phyloP scores from a whole-genome alignment of 2,113 vertebrate genomes.

The Cromileptes altivelis region DNA sequence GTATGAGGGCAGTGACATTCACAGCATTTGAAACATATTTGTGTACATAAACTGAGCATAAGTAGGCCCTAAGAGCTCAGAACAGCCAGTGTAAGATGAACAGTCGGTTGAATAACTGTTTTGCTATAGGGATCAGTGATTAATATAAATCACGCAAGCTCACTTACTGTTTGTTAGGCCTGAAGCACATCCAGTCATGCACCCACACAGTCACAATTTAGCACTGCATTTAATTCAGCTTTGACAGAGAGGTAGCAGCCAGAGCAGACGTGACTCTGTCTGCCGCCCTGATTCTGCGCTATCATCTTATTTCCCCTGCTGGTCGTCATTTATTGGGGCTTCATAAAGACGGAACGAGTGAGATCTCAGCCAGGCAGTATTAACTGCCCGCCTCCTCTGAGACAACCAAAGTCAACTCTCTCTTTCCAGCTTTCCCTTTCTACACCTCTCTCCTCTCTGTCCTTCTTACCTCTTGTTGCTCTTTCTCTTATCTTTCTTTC shows the following conservation, averaged over 20 bases:
- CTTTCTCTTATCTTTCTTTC: conserved; percentile 14
- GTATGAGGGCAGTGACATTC: no score
- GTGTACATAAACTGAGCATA: no score
- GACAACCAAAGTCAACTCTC: conserved; percentile 46
- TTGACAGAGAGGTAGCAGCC: conserved; percentile 39
- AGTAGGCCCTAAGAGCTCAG: no score
- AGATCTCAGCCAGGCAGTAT: conserved; percentile 22
- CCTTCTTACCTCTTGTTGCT: conserved; percentile 30
- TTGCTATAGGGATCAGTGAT: neutral
- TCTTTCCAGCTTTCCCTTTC: conserved; percentile 27
- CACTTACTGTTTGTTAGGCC: neutral
- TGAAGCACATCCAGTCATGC: conserved; percentile 17
- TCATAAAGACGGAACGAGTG: conserved; percentile 65
- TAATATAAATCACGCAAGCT: conserved; percentile 30
- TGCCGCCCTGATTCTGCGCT: conserved; percentile 52
- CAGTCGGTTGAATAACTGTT: neutral
- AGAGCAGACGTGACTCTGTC: conserved; percentile 50
- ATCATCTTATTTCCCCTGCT: conserved; percentile 77
- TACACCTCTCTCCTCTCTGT: conserved; percentile 15
- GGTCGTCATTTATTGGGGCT: conserved; percentile 66
- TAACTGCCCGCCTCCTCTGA: conserved; percentile 33
- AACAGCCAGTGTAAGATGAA: neutral
- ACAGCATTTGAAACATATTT: no score
- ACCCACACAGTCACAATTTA: conserved; percentile 46
- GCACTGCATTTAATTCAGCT: conserved; percentile 43